Base-by-base conservation (phyloP, 1,140 invertebrate genomes). In the Calephelis virginiensis region DNA sequence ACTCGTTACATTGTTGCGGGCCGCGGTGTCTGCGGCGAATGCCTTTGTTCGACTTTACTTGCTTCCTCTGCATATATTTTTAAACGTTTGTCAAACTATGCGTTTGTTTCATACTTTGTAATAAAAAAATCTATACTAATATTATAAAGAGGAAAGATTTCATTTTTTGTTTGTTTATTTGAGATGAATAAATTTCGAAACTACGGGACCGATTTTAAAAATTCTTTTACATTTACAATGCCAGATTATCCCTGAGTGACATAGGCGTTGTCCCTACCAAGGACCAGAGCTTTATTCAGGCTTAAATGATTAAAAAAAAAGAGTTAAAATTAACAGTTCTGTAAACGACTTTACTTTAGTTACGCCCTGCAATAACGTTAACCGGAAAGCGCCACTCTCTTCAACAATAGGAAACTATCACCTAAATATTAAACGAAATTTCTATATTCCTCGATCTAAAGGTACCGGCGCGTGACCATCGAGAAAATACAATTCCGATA, bases 71-170 rank as follows among this genome's bases (percentile, higher is more conserved):
- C 56, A 59, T 59, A 59, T 12, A 59, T 11, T 37, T 59, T 59
- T 59, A 40, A 59, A 59, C 56, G 40, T 59, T 59, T 59, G n/a
- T 59, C n/a, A 59, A 59, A 59, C 37, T 59, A 59, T 40, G 56
- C 56, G 56, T 59, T 59, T 28, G 56, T 59, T 59, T 59, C 37
- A 59, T 59, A 59, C n/a, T 59, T 59, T 59, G 37, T 59, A 40
- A 7, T 40, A 40, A 40, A 7, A 40, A 40, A 40, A 40, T 40
- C 38, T 40, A 5, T 40, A 40, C 38, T 40, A n/a, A n/a, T n/a
- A n/a, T n/a, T n/a, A n/a, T n/a, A n/a, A n/a, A n/a, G n/a, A n/a
- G n/a, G n/a, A n/a, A n/a, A n/a, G n/a, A n/a, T n/a, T n/a, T n/a
- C n/a, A n/a, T n/a, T n/a, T n/a, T n/a, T n/a, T n/a, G n/a, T n/a